Base-by-base conservation (phyloP, 2,888 invertebrate genomes). In the Apomyelois bistriatella region DNA sequence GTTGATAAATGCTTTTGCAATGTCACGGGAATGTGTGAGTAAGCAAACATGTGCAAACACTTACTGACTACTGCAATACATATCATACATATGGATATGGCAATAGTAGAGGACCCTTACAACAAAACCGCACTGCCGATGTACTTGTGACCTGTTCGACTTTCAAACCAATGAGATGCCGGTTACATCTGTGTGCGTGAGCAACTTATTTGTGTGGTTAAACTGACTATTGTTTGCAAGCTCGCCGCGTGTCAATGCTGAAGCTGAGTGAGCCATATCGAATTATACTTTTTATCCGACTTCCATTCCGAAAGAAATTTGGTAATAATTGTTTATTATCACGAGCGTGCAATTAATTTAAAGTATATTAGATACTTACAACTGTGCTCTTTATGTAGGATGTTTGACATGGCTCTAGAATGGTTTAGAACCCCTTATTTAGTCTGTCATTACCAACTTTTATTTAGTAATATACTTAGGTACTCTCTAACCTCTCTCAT, bases 91-190 rank as follows among this genome's bases (percentile, higher is more conserved):
- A n/a, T n/a, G n/a, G n/a, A n/a, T n/a, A 40, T 40, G 40, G 30
- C 43, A 75, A 73, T 76, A 74, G 69, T 72, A 74, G 79, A 70
- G 72, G 75, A 64, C 62, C 76, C 74, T 74, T 68, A 75, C 74
- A 72, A 76, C 73, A 76, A 74, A 74, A 80, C 78, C 74, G 71
- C 71, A 73, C 61, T 67, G 62, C 60, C 62, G 56, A 63, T 68
- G 77, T 78, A 66, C 15, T 73, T 71, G 73, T 71, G 71, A 64
- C 63, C 61, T 70, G 77, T 70, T 66, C 72, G 74, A 79, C 72
- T 76, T 80, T 73, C 63, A 58, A 61, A 60, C 82, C 77, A 79
- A 81, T 79, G 58, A 56, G 61, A 59, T 46, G 48, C 28, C 58
- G 17, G 17, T 7, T 53, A 30, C 53, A n/a, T 47, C n/a, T 58